phyloP scores from a whole-genome alignment of 1,140 invertebrate species.

The Odontomachus brunneus region DNA sequence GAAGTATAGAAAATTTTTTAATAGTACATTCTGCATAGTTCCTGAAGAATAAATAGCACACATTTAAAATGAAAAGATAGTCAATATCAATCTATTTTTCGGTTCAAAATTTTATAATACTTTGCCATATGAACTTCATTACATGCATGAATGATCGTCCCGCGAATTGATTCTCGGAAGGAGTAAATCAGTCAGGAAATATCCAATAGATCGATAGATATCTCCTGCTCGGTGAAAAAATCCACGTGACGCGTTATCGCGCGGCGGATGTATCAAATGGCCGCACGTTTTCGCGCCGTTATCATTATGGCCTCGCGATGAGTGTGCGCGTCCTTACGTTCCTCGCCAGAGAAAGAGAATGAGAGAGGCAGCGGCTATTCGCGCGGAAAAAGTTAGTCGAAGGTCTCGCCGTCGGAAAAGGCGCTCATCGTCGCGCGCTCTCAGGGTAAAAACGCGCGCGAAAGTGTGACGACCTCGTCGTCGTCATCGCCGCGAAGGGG shows the following conservation, averaged over 20 bases:
- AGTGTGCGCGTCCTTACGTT: not conserved
- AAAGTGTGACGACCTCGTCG: constrained; percentile 42
- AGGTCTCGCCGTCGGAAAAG: constrained; percentile 32
- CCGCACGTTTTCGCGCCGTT: no score
- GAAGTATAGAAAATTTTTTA: no score
- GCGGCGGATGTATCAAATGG: no score
- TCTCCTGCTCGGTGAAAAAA: not conserved
- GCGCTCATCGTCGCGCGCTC: not conserved
- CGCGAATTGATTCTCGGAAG: not conserved
- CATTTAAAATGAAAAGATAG: no score
- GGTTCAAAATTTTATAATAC: no score
- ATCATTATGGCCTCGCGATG: no score
- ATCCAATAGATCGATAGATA: not conserved
- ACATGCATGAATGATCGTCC: constrained; percentile 2
- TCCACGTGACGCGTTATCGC: no score
- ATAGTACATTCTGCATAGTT: no score
- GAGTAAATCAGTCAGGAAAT: not conserved
- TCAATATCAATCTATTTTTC: no score
- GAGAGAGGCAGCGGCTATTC: no score
- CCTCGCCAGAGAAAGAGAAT: not conserved
- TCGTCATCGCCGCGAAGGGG: not conserved
- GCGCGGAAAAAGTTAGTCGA: constrained; percentile 7
- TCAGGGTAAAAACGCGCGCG: constrained; percentile 16
- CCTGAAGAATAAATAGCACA: no score
- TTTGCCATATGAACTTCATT: no score